A percentile compares a stretch with the other conserved stretches of the same genome.
Conservation (phyloP, 2,888 invertebrate species). For the Abscondita cerata region DNA sequence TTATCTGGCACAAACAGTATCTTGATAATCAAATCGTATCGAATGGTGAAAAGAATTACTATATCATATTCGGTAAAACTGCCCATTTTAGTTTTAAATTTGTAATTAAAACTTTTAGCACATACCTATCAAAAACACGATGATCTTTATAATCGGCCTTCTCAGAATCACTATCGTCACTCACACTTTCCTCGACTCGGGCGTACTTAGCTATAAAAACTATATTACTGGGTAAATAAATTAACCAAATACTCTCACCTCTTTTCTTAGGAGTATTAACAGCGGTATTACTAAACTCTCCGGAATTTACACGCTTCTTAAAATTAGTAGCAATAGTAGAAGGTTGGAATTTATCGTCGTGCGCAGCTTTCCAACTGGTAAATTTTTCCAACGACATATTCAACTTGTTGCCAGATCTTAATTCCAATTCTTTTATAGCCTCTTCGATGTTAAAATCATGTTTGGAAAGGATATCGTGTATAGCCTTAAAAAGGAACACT, state of each 20-base stretch:
- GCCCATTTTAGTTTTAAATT: too few relatives aligned
- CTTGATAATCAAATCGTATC: too few relatives aligned
- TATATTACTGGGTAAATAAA: background rate
- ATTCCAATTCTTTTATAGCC: conserved; percentile 62
- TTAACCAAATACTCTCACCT: conserved; percentile 36
- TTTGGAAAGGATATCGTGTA: conserved; percentile 64
- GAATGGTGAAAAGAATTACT: too few relatives aligned
- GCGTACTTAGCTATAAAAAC: conserved; percentile 58
- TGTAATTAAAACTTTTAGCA: too few relatives aligned
- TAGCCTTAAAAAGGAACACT: conserved; percentile 55
- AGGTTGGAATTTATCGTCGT: conserved; percentile 54
- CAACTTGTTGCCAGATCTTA: conserved; percentile 41
- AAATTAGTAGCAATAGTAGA: background rate
- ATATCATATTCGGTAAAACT: too few relatives aligned
- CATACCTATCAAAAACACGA: conserved; percentile 71
- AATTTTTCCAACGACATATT: conserved; percentile 42
- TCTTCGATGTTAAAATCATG: conserved; percentile 66
- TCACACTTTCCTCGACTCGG: conserved; percentile 60
- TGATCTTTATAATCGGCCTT: conserved; percentile 67
- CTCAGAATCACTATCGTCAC: conserved; percentile 68
- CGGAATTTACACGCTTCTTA: conserved; percentile 13
- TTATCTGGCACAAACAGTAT: too few relatives aligned
- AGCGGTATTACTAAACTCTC: conserved; percentile 31
- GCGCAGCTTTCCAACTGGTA: conserved; percentile 48
- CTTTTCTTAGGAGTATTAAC: too few relatives aligned